Conservation (phyloP, 2,888 invertebrate genomes). For the Parnassius smintheus region DNA sequence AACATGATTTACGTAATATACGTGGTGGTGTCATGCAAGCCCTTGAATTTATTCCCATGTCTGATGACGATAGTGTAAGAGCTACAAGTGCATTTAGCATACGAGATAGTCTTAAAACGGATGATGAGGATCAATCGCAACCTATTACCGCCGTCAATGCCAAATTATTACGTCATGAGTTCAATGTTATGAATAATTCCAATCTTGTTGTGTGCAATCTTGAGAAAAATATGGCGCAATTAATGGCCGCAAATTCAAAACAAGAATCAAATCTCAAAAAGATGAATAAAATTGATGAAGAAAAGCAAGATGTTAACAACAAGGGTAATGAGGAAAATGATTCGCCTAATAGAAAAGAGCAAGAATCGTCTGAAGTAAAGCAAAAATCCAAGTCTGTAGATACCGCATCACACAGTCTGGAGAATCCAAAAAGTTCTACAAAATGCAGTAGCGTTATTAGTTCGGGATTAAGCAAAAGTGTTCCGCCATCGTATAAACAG, state of each 20-base stretch:
- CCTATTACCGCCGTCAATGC: slow-evolving; percentile 73
- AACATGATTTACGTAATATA: slow-evolving; percentile 65
- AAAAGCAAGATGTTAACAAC: slow-evolving; percentile 53
- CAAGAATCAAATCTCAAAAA: slow-evolving; percentile 54
- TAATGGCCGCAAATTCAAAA: slow-evolving; percentile 64
- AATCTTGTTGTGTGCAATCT: slow-evolving; percentile 75
- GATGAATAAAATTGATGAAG: slow-evolving; percentile 74
- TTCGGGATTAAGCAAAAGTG: slow-evolving; percentile 73
- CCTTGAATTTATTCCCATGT: slow-evolving; percentile 71
- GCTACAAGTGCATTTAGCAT: slow-evolving; percentile 76
- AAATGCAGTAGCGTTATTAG: slow-evolving; percentile 69
- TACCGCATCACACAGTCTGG: slow-evolving; percentile 71
- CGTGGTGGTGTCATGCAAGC: slow-evolving; percentile 60
- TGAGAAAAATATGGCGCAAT: slow-evolving; percentile 75
- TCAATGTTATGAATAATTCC: slow-evolving; percentile 73
- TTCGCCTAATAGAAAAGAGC: slow-evolving; percentile 31
- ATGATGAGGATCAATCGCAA: slow-evolving; percentile 73
- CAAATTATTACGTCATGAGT: slow-evolving; percentile 70
- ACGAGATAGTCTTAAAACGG: slow-evolving; percentile 74
- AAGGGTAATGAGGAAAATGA: slow-evolving; percentile 41
- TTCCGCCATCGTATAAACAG: slow-evolving; percentile 76
- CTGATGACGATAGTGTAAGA: slow-evolving; percentile 75
- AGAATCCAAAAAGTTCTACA: slow-evolving; percentile 69
- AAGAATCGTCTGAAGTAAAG: slow-evolving; percentile 46
- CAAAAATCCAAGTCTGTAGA: slow-evolving; percentile 60